Evolutionary conservation across 2,113 vertebrate genomes (phyloP).

Genomic region (Desmodus rotundus): DNA sequence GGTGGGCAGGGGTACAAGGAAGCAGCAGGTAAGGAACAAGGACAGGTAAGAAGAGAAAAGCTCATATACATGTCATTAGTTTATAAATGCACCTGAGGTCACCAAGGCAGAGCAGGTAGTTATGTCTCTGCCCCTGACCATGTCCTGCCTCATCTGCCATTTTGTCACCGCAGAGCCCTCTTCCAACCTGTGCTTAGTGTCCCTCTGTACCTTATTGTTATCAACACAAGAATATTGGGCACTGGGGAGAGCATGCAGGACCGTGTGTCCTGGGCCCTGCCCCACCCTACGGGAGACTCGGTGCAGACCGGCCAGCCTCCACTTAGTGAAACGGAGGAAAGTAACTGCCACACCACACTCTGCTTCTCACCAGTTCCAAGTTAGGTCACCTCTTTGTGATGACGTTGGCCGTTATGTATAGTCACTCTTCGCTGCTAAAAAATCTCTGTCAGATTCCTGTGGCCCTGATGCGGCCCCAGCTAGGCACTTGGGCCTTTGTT

Average conservation of each 20-base stretch:
- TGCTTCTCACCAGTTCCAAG: background rate
- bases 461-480: background rate
- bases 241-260: background rate
- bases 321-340: background rate
- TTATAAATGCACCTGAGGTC: background rate
- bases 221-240: background rate
- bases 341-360: background rate
- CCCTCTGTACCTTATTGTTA: background rate
- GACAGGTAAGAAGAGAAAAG: background rate
- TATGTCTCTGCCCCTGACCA: no score
- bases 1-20: background rate
- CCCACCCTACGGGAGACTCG: background rate
- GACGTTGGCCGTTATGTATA: background rate
- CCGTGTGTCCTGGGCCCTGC: background rate
- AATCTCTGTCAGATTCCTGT: background rate
- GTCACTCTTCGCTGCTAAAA: background rate
- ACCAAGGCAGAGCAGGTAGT: background rate
- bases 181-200: background rate
- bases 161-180: background rate
- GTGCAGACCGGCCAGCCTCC: background rate
- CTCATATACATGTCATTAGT: background rate
- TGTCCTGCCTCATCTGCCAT: background rate
- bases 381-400: background rate
- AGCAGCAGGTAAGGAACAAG: background rate
- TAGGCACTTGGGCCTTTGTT: background rate